Base-by-base conservation (phyloP, 1,140 invertebrate genomes). In the Formica selysi region DNA sequence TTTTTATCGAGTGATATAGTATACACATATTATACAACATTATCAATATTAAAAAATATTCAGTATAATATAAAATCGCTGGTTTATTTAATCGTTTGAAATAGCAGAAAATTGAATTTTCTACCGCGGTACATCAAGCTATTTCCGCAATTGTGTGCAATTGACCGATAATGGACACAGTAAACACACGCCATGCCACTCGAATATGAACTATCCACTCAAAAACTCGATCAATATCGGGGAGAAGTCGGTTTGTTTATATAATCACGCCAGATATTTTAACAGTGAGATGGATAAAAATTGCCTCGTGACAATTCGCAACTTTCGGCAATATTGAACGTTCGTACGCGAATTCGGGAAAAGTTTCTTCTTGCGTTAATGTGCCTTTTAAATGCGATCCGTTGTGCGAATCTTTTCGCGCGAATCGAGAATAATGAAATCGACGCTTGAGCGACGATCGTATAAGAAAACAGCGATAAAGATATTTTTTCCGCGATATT, bases 161-260 rank as follows among this genome's bases (percentile, higher is more conserved):
- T 76, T 76, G 44, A 62, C 22, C 36, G 8, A 76, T 62, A 44
- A 76, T 62, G n/a, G 29, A 22, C 57, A 29, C 4, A 64, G 29
- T 29, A 64, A 78, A 76, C 74, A 57, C 26, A 8, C n/a, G 44
- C 59, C 32, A 29, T 16, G 32, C 26, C 48, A 29, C 7, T 78
- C 74, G 41, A 57, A 68, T 68, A 29, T 7, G 32, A 38, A 38
- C 22, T 7, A 51, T 57, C 32, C 19, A 7, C 44, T 41, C 38
- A 54, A 36, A 41, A 44, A 73, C 73, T 44, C 65, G 67, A 73
- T 81, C 54, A 44, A 44, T 22, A 22, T 44, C 19, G 44, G 54
- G 54, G 57, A 83, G 59, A 83, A 29, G 36, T 57, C 38, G 11
- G 22, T 29, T 41, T 13, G 67, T 81, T 51, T 83, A 36, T 41